Evolutionary conservation across 2,797 vertebrate species (phyloP).

Genomic region (Apodemus agrarius): DNA sequence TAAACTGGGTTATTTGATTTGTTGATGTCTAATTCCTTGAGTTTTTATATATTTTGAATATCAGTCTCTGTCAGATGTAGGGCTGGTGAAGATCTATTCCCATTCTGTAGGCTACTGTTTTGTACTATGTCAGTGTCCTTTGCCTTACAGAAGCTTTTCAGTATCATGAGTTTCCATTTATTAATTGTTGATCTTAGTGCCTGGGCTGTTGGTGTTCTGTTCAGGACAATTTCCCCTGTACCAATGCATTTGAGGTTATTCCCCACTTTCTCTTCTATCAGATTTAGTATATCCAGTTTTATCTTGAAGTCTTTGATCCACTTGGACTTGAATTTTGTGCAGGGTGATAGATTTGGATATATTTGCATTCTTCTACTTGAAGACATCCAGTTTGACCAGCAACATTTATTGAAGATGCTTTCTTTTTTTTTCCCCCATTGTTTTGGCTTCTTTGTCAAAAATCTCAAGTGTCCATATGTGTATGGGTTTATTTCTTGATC

Average conservation of each 20-base stretch:
- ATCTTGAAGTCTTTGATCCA: not conserved
- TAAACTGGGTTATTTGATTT: not conserved
- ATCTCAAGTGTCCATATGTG: not conserved
- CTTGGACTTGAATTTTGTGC: not conserved
- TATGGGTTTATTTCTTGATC: not conserved
- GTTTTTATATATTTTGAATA: not conserved
- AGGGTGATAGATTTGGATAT: not conserved
- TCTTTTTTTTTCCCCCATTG: not conserved
- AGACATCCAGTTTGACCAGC: not conserved
- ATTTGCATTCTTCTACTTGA: not conserved
- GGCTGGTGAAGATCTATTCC: not conserved
- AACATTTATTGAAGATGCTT: not conserved
- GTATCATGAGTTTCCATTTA: not conserved
- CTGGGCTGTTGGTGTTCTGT: not conserved
- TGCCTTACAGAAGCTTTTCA: not conserved
- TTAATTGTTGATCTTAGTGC: not conserved
- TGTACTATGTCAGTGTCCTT: not conserved
- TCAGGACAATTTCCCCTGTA: not conserved
- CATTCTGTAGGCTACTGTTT: not conserved
- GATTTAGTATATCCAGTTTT: not conserved
- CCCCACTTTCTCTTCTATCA: not conserved
- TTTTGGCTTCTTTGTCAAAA: not conserved
- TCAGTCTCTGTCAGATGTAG: not conserved
- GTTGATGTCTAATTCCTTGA: not conserved
- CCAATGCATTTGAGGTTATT: not conserved